Evolutionary conservation across 2,888 invertebrate genomes (phyloP).

Genomic region (Drosophila picticornis): DNA sequence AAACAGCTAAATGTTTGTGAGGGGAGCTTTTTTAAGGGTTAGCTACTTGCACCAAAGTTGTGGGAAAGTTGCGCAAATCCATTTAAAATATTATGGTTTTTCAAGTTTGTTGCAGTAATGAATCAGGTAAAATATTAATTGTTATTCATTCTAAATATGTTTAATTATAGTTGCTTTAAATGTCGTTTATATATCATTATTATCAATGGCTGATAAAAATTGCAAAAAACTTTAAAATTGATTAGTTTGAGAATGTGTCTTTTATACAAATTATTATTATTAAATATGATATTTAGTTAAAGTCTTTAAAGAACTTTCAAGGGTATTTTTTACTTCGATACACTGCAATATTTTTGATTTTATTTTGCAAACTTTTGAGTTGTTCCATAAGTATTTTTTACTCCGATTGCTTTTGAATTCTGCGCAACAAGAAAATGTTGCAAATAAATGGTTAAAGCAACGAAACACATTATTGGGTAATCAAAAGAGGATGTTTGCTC

Average conservation of each 20-base stretch:
- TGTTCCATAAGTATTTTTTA: neutral
- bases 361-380: neutral
- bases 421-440: neutral
- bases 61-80: neutral
- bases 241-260: neutral
- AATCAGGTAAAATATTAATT: neutral
- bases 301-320: neutral
- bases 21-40: conserved; percentile 20
- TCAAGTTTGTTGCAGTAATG: neutral
- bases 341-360: neutral
- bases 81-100: neutral
- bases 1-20: conserved; percentile 25
- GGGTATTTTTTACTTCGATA: neutral
- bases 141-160: neutral
- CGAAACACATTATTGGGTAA: neutral
- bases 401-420: conserved; percentile 9
- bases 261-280: neutral
- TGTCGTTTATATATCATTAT: too few relatives aligned
- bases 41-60: neutral
- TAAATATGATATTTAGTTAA: neutral
- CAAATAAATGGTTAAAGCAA: neutral
- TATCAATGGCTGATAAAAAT: neutral
- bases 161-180: neutral
- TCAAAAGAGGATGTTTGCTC: neutral
- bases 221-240: neutral